These are phyloP conservation scores for Pogona vitticeps DNA, from an alignment of 2,113 vertebrate species.

Conservation along the genomic window DNA sequence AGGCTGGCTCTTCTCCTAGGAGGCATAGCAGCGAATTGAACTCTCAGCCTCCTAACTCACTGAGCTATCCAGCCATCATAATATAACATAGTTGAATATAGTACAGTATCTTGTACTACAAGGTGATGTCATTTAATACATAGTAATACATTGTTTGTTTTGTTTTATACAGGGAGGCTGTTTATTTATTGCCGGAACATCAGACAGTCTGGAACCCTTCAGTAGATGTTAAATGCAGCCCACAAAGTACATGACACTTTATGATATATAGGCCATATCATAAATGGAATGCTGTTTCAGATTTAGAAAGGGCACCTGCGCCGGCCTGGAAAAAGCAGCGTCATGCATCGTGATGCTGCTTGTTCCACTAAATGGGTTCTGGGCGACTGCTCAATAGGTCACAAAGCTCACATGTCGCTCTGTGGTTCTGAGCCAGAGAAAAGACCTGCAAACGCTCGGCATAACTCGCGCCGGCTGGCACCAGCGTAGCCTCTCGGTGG, in stretches of 20 bases:
- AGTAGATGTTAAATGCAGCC: neutral
- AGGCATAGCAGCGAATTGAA: too few species aligned
- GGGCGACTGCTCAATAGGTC: conserved; percentile 46
- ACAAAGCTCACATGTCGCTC: conserved; percentile 41
- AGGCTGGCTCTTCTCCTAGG: too few species aligned
- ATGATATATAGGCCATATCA: accelerated
- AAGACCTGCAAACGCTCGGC: neutral
- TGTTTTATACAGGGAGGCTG: neutral
- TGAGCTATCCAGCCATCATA: too few species aligned
- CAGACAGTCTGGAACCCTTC: neutral
- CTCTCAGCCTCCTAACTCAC: too few species aligned
- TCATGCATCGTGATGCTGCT: neutral
- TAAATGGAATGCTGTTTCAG: neutral
- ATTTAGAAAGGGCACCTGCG: neutral
- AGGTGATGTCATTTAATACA: too few species aligned
- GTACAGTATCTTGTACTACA: too few species aligned
- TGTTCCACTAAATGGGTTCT: conserved; percentile 28
- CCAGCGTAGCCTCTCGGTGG: accelerated
- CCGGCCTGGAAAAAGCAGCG: neutral
- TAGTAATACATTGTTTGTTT: neutral
- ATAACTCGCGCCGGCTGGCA: conserved; percentile 32
- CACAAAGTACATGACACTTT: neutral
- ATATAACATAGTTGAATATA: too few species aligned
- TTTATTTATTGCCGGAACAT: neutral
- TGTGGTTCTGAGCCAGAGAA: conserved; percentile 33